Conservation (phyloP, 2,113 vertebrate genomes). For the Ceyx margarethae region DNA sequence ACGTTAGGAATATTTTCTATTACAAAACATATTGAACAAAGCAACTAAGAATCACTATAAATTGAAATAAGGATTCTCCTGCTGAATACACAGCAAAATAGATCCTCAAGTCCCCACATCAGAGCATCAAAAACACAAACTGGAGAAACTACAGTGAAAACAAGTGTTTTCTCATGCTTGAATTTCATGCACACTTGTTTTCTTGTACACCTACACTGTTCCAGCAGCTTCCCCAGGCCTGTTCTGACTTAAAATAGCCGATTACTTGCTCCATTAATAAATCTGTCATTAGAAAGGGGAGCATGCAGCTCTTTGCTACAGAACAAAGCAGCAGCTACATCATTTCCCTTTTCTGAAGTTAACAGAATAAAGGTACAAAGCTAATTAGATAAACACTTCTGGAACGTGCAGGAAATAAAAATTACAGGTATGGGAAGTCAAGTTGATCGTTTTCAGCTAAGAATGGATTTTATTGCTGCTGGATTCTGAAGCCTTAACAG, state of each 20-base stretch:
- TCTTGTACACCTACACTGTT: background rate
- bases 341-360: constrained; percentile 7
- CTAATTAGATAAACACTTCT: background rate
- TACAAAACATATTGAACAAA: background rate
- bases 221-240: background rate
- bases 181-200: background rate
- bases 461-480: background rate
- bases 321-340: constrained; percentile 33
- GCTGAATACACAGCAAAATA: background rate
- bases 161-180: background rate
- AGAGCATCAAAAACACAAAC: background rate
- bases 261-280: constrained; percentile 17
- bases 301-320: background rate
- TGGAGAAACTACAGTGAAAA: background rate
- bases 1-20: background rate
- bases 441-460: background rate
- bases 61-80: background rate
- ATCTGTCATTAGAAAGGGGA: constrained; percentile 7
- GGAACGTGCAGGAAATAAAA: constrained; percentile 4
- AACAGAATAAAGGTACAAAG: background rate
- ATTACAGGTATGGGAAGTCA: background rate
- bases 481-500: background rate
- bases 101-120: background rate
- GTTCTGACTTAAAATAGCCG: background rate
- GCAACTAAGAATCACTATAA: background rate